Evolutionary conservation across 2,113 vertebrate genomes (phyloP).

Genomic region (Sminthopsis crassicaudata): DNA sequence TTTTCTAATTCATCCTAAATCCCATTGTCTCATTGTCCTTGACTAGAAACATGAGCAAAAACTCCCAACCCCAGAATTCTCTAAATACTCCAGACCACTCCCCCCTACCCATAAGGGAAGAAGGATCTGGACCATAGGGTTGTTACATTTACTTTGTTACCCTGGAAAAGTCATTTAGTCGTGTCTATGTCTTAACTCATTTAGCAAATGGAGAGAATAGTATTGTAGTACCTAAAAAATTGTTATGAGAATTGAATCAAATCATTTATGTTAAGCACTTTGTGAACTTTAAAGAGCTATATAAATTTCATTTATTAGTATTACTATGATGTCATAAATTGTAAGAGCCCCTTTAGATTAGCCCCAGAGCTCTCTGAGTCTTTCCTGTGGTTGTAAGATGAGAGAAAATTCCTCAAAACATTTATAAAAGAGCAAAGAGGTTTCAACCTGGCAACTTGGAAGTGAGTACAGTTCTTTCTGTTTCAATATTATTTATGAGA

Average conservation of each 20-base stretch:
- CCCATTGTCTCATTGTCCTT: neutral
- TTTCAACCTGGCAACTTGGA: slow-evolving; percentile 67
- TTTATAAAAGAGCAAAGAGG: slow-evolving; percentile 77
- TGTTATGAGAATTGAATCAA: neutral
- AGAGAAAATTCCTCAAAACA: slow-evolving; percentile 65
- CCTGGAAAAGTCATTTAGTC: neutral
- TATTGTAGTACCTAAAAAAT: neutral
- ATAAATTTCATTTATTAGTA: slow-evolving; percentile 4
- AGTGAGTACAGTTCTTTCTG: slow-evolving; percentile 54
- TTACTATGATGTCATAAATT: neutral
- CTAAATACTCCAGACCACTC: neutral
- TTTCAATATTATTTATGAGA: slow-evolving; percentile 81
- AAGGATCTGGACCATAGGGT: neutral
- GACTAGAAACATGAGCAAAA: neutral
- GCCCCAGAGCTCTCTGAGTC: neutral
- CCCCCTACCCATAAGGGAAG: neutral
- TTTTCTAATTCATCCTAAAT: neutral
- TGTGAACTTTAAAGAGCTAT: neutral
- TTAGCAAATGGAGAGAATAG: neutral
- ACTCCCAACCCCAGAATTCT: neutral
- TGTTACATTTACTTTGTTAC: neutral
- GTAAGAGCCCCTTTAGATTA: neutral
- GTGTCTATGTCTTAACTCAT: neutral
- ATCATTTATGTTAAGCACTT: neutral
- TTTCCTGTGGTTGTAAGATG: slow-evolving; percentile 56